Base-by-base conservation (phyloP, 2,113 vertebrate species). In the Euleptes europaea region DNA sequence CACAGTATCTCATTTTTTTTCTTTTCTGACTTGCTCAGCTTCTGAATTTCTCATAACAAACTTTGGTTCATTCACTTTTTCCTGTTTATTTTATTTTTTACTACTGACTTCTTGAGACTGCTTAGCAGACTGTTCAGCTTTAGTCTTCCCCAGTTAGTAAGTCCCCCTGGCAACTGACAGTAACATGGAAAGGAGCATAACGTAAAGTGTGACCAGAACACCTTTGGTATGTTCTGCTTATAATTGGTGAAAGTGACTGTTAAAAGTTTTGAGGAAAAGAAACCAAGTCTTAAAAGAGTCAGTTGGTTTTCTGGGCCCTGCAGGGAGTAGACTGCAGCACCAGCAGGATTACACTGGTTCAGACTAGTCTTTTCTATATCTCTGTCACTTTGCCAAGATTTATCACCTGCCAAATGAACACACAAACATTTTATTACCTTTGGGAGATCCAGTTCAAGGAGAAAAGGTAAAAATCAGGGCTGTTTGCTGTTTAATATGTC, bases 341-440 rank as follows among this genome's bases (percentile, higher is more conserved):
- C 51, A 71, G 23, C 28, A 60, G 76, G 54, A 63, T 35, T 72
- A 79, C 60, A 72, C 76, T 47, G 76, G 67, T 85, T 79, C n/a
- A 63, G 33, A 78, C 47, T 44, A 78, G 84, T 54, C 38, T 26
- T 33, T 72, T 78, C 40, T 78, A 31, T 47, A 79, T 72, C 21
- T 79, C 19, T 12, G 49, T 85, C 76, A 72, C 51, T 85, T 85
- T 78, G 66, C 38, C 44, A 78, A 60, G n/a, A 35, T 77, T 85
- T 79, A 69, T 78, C 74, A 63, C 38, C 15, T 70, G 66, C 40
- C 60, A 82, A 47, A n/a, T 57, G 31, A 31, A 74, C 8, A 49
- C 66, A 33, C 47, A 44, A 33, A 19, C 38, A 81, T 86, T 63
- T 44, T 28, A 60, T 71, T 84, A 38, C 67, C 1, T 12, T 31